These are phyloP conservation scores for Drosophila quinaria DNA, from an alignment of 2,888 invertebrate species.

Conservation along the genomic window DNA sequence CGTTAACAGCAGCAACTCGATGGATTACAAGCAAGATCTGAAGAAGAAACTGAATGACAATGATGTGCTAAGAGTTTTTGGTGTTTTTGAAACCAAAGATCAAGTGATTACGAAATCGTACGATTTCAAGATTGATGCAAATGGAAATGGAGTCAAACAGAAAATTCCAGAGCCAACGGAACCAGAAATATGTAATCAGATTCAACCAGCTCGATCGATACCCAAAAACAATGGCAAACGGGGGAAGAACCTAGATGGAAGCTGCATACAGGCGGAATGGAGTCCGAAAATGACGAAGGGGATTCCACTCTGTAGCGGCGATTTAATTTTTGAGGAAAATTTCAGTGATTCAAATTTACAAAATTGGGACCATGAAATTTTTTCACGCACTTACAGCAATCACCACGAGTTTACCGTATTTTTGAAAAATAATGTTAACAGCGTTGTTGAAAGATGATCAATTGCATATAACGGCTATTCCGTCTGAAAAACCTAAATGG, in stretches of 20 bases:
- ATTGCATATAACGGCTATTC: slow-evolving; percentile 21
- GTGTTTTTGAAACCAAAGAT: slow-evolving; percentile 14
- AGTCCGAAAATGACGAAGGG: neutral
- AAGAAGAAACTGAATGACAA: neutral
- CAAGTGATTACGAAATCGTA: slow-evolving; percentile 9
- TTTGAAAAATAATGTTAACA: neutral
- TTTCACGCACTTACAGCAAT: neutral
- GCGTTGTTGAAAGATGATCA: slow-evolving; percentile 14
- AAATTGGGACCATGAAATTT: slow-evolving; percentile 9
- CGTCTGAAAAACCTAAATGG: accelerated
- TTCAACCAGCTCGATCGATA: neutral
- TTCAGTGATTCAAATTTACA: slow-evolving; percentile 7
- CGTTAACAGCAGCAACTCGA: neutral
- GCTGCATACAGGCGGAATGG: slow-evolving; percentile 3
- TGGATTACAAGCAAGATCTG: slow-evolving; percentile 1
- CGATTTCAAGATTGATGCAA: slow-evolving; percentile 15
- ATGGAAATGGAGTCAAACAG: slow-evolving; percentile 8
- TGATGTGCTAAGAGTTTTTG: slow-evolving; percentile 14
- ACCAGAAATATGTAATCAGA: neutral
- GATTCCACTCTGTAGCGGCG: neutral
- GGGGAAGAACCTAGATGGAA: neutral
- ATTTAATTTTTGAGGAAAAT: slow-evolving; percentile 27
- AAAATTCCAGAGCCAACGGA: neutral
- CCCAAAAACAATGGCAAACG: neutral
- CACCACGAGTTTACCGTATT: slow-evolving; percentile 8